Evolutionary conservation across 2,888 invertebrate genomes (phyloP), one percentile per base, ranked within the genome.

Genomic region (Allolobophora icterica): DNA sequence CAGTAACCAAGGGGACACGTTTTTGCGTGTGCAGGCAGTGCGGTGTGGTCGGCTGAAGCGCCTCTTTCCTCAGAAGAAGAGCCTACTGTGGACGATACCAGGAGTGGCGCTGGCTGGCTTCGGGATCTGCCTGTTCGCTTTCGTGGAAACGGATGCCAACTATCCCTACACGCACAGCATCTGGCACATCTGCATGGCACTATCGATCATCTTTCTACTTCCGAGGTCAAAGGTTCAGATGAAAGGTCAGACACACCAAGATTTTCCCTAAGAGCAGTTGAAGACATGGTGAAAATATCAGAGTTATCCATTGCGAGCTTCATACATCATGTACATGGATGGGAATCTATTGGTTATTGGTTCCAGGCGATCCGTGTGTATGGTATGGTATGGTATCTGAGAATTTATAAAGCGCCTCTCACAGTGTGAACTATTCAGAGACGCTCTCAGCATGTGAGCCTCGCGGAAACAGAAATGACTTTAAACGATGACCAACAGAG

Each of bases 121-220:
- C 2, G 98, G 98, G 0, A 96, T 98, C 40, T 95, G 97, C n/a
- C 97, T 97, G 94, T 98, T 97, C 95, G 97, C 97, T 35, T 97
- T 98, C 94, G 95, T 98, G 90, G 98, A 98, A 95, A 98, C 98
- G 0, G 97, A 97, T 93, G 96, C 97, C 93, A 98, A 98, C 96
- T 98, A 98, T 95, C 97, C 97, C 94, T 97, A 97, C 94, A 97
- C 98, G 11, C 98, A 98, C 95, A 98, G 98, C 91, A 94, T 97
- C 84, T 98, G 98, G 98, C 96, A 96, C 93, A 92, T 95, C 34
- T 92, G 94, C 91, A 97, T 98, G 95, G 98, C 98, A 0, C 93
- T 97, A 15, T 97, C 97, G 93, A 97, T 98, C 33, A 96, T 97
- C 89, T 97, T 98, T 94, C 96, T 98, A 83, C 95, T 98, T 93